These are phyloP conservation scores for Dreissena polymorpha DNA, from an alignment of 1,140 invertebrate species.

Conservation along the genomic window DNA sequence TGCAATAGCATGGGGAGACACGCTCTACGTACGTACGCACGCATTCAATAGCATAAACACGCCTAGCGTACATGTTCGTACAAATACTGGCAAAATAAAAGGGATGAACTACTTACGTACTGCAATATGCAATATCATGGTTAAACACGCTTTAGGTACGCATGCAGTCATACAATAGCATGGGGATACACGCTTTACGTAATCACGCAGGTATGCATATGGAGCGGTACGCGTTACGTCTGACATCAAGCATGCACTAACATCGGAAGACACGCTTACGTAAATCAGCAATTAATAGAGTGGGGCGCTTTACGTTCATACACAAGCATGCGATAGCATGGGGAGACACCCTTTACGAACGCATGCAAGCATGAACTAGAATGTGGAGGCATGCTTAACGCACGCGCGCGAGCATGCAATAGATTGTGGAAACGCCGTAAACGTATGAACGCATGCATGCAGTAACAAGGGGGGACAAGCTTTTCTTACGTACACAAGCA, in stretches of 20 bases:
- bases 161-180: no score
- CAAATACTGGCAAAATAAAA: not conserved
- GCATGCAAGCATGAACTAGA: slow-evolving; percentile 3
- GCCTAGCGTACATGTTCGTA: not conserved
- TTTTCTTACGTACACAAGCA: no score
- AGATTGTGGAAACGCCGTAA: no score
- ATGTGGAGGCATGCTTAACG: slow-evolving; percentile 44
- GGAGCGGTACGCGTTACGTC: no score
- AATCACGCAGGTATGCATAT: no score
- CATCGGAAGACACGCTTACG: slow-evolving; percentile 51
- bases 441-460: not conserved
- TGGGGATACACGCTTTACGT: no score
- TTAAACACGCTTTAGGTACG: no score
- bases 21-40: slow-evolving; percentile 28
- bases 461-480: no score
- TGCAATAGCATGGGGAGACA: slow-evolving; percentile 49
- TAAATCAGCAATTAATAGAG: not conserved
- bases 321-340: slow-evolving; percentile 23
- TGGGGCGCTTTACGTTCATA: no score
- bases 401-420: not conserved
- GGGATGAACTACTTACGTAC: not conserved
- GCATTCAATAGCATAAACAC: not conserved
- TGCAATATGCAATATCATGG: not conserved
- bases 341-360: slow-evolving; percentile 48
- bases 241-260: no score